Evolutionary conservation across 2,797 vertebrate species (phyloP).

Genomic region (Columba guinea): DNA sequence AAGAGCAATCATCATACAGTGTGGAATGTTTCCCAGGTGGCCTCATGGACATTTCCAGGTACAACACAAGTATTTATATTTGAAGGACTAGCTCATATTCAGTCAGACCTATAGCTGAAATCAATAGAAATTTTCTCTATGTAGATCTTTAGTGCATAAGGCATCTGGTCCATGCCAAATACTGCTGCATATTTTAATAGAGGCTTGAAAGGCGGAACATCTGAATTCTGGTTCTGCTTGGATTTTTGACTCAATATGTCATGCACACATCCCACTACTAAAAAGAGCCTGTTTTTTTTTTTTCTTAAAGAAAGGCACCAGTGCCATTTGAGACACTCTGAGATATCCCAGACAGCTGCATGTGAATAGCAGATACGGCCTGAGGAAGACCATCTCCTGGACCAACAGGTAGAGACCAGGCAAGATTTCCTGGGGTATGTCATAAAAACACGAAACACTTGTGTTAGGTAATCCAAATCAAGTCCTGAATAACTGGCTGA

Average conservation of each 20-base stretch:
- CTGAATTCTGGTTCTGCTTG: background rate
- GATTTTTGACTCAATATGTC: background rate
- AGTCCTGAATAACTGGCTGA: background rate
- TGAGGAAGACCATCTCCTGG: background rate
- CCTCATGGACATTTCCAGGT: background rate
- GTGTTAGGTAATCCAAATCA: background rate
- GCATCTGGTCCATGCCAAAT: background rate
- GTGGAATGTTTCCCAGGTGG: background rate
- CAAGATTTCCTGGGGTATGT: background rate
- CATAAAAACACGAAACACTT: background rate
- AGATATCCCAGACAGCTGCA: background rate
- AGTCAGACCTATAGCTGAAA: background rate
- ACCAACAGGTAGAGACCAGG: background rate
- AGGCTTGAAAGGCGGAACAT: background rate
- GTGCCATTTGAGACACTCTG: background rate
- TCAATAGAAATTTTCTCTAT: background rate
- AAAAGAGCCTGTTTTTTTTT: background rate
- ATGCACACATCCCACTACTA: background rate
- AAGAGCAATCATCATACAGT: slow-evolving; percentile 17
- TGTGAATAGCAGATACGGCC: background rate
- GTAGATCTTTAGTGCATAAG: background rate
- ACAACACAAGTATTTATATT: background rate
- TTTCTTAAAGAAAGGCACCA: background rate
- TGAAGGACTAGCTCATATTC: background rate
- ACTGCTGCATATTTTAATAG: background rate